These are phyloP conservation scores for Sympetrum striolatum DNA, from an alignment of 2,888 invertebrate species.

Conservation along the genomic window DNA sequence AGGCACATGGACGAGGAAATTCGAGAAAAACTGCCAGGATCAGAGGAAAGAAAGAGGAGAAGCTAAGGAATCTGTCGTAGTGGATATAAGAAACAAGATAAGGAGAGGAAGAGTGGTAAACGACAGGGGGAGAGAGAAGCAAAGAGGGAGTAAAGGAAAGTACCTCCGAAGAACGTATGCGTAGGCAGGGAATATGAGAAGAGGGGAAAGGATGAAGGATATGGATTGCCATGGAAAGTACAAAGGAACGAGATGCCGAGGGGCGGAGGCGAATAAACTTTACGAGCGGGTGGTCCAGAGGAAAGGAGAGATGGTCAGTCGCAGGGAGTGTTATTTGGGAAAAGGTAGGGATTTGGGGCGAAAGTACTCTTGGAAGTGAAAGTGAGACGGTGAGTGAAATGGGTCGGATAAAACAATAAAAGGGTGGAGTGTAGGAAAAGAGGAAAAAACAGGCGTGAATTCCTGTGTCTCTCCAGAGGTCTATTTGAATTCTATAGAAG, in stretches of 20 bases:
- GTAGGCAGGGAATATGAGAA: neutral
- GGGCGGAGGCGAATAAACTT: neutral
- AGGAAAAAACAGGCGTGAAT: neutral
- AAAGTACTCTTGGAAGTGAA: neutral
- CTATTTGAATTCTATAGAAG: neutral
- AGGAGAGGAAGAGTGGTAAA: neutral
- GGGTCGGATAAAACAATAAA: conserved; percentile 11
- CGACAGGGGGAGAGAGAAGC: neutral
- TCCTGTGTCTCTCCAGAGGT: neutral
- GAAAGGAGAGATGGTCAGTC: neutral
- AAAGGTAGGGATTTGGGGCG: neutral
- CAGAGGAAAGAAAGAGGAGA: neutral
- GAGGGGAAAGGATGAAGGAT: neutral
- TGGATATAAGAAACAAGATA: neutral
- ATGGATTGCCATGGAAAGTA: neutral
- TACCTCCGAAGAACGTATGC: neutral
- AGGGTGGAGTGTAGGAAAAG: neutral
- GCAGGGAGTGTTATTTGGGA: neutral
- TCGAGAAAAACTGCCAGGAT: no score
- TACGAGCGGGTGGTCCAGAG: neutral
- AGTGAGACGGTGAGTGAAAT: conserved; percentile 2
- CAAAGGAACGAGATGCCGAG: neutral
- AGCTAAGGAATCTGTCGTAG: neutral
- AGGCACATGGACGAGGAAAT: neutral
- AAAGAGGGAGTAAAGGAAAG: neutral